A percentile compares a stretch with the other conserved stretches of the same genome.
These are phyloP conservation scores for Puffinus mauretanicus DNA, from an alignment of 2,113 vertebrate species.

Conservation along the genomic window DNA sequence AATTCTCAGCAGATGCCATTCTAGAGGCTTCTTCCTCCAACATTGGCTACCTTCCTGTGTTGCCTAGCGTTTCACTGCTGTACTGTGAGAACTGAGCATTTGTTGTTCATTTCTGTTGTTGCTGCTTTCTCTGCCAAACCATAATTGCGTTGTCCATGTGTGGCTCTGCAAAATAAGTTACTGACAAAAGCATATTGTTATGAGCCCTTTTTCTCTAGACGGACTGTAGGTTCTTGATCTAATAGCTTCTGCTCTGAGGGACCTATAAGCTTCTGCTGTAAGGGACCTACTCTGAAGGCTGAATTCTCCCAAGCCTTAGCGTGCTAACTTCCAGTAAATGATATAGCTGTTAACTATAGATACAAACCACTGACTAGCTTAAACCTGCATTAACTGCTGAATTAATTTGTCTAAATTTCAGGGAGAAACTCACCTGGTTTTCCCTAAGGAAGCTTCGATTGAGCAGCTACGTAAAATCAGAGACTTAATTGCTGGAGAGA, in stretches of 20 bases:
- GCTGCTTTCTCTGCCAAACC: background rate
- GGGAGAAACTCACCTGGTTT: constrained; percentile 94
- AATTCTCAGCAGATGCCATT: background rate
- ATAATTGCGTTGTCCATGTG: accelerated
- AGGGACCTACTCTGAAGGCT: background rate
- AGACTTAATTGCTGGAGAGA: constrained; percentile 86
- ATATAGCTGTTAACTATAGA: background rate
- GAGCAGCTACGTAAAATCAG: constrained; percentile 86
- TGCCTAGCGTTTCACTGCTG: background rate
- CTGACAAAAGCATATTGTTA: background rate
- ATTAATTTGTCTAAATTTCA: constrained; percentile 64
- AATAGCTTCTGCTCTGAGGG: background rate
- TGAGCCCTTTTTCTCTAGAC: background rate
- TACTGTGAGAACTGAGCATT: background rate
- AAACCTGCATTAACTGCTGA: background rate
- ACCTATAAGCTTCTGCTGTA: background rate
- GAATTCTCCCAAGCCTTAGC: background rate
- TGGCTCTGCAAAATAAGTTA: background rate
- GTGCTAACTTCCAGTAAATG: background rate
- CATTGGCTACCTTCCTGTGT: background rate
- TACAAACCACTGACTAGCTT: background rate
- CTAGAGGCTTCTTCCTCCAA: background rate
- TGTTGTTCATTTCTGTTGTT: background rate
- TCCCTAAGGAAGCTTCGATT: constrained; percentile 89
- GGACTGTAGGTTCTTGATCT: background rate